Evolutionary conservation across 2,113 vertebrate species (phyloP).

Genomic region (Myrmecobius fasciatus): DNA sequence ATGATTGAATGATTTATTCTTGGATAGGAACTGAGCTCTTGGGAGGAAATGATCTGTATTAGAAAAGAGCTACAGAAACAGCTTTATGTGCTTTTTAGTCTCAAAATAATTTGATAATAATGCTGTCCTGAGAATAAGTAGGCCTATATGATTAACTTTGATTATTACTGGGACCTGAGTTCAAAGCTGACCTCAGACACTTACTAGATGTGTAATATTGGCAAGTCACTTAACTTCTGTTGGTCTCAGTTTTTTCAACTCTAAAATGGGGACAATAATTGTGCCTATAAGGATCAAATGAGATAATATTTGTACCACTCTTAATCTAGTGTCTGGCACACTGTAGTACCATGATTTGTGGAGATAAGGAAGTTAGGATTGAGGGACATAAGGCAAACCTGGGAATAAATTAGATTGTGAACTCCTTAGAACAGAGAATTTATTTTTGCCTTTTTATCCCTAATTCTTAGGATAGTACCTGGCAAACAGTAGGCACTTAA

Average conservation of each 20-base stretch:
- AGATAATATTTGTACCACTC: too few relatives aligned
- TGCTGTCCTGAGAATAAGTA: not conserved
- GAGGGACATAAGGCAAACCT: not conserved
- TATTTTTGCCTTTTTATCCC: not conserved
- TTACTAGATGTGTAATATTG: too few relatives aligned
- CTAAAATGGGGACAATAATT: too few relatives aligned
- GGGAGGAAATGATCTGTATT: slow-evolving; percentile 22
- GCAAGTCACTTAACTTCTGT: too few relatives aligned
- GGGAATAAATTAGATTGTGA: not conserved
- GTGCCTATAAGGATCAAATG: too few relatives aligned
- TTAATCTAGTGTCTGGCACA: too few relatives aligned
- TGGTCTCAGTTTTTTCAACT: too few relatives aligned
- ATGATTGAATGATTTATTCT: not conserved
- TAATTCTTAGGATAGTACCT: not conserved
- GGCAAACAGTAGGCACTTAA: not conserved
- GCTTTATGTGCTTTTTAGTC: not conserved
- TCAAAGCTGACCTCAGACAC: too few relatives aligned
- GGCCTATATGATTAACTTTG: not conserved
- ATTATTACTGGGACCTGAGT: not conserved
- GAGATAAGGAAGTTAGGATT: not conserved
- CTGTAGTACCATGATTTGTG: not conserved
- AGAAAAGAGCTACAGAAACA: not conserved
- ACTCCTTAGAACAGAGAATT: not conserved
- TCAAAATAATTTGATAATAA: not conserved
- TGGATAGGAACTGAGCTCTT: not conserved